Conservation (phyloP, 2,113 vertebrate genomes). For the Spea bombifrons region DNA sequence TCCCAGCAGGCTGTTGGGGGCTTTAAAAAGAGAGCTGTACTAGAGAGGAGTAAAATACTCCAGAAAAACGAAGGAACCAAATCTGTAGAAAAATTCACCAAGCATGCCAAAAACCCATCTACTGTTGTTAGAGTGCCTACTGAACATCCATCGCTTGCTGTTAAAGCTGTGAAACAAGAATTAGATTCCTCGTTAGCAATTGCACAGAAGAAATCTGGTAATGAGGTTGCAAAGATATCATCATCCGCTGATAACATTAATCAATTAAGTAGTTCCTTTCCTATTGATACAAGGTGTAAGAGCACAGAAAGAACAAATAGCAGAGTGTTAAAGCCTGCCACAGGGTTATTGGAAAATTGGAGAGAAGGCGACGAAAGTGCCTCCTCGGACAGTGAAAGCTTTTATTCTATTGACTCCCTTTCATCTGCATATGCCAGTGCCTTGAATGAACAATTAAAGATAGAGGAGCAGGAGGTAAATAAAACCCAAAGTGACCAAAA, state of each 20-base stretch:
- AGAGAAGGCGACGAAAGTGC: slow-evolving; percentile 60
- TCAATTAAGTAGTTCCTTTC: slow-evolving; percentile 53
- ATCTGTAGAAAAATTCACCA: slow-evolving; percentile 49
- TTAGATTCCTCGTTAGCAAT: slow-evolving; percentile 52
- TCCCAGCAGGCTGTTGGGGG: slow-evolving; percentile 42
- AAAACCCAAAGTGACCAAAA: slow-evolving; percentile 58
- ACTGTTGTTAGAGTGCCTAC: slow-evolving; percentile 61
- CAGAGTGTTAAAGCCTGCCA: slow-evolving; percentile 52
- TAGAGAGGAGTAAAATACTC: slow-evolving; percentile 49
- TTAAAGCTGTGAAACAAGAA: slow-evolving; percentile 55
- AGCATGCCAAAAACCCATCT: slow-evolving; percentile 51
- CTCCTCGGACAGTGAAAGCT: slow-evolving; percentile 83
- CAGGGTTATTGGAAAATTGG: slow-evolving; percentile 56
- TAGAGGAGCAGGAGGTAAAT: slow-evolving; percentile 59
- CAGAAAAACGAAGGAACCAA: slow-evolving; percentile 44
- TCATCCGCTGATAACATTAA: slow-evolving; percentile 75
- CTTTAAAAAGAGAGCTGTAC: slow-evolving; percentile 54
- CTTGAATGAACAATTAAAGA: slow-evolving; percentile 63
- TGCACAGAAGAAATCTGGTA: slow-evolving; percentile 54
- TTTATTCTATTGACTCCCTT: slow-evolving; percentile 87
- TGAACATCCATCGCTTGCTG: slow-evolving; percentile 52
- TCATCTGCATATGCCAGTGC: slow-evolving; percentile 72
- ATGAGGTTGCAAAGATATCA: slow-evolving; percentile 55
- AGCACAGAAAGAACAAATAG: slow-evolving; percentile 72
- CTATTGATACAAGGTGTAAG: slow-evolving; percentile 65